Evolutionary conservation across 2,113 vertebrate species (phyloP).

Genomic region (Cyphomyrus discorhynchus): DNA sequence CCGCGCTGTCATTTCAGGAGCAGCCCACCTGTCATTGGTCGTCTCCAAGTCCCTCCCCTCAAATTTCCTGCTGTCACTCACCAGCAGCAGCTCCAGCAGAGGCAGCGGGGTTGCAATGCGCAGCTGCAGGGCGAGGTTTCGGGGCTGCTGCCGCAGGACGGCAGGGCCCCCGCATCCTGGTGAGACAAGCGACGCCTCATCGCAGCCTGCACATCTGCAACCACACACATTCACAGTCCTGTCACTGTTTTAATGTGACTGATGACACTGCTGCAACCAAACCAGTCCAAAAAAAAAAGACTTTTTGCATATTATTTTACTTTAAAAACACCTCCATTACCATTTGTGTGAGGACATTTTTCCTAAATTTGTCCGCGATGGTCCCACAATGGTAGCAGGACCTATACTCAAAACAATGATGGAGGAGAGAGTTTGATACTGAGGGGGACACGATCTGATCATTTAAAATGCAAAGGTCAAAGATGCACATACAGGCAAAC

Average conservation of each 20-base stretch:
- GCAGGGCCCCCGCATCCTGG: slow-evolving; percentile 9
- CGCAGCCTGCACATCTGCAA: slow-evolving; percentile 18
- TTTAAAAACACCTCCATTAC: neutral
- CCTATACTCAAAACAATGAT: neutral
- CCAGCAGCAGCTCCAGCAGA: slow-evolving; percentile 33
- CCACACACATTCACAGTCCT: neutral
- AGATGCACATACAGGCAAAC: neutral
- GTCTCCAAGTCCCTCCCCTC: neutral
- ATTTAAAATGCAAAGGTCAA: neutral
- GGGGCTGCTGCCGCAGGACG: slow-evolving; percentile 18
- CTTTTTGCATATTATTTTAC: neutral
- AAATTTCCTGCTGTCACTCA: neutral
- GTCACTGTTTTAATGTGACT: neutral
- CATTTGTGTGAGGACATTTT: neutral
- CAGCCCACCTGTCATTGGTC: neutral
- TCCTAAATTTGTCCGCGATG: neutral
- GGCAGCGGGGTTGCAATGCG: neutral
- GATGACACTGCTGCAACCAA: neutral
- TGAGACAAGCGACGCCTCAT: slow-evolving; percentile 19
- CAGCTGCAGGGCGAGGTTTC: slow-evolving; percentile 13
- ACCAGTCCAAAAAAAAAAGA: neutral
- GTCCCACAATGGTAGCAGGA: neutral
- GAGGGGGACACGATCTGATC: neutral
- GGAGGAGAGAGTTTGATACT: neutral
- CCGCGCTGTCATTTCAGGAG: neutral